Conservation (phyloP, 2,797 vertebrate species). For the Onychomys arenicola region DNA sequence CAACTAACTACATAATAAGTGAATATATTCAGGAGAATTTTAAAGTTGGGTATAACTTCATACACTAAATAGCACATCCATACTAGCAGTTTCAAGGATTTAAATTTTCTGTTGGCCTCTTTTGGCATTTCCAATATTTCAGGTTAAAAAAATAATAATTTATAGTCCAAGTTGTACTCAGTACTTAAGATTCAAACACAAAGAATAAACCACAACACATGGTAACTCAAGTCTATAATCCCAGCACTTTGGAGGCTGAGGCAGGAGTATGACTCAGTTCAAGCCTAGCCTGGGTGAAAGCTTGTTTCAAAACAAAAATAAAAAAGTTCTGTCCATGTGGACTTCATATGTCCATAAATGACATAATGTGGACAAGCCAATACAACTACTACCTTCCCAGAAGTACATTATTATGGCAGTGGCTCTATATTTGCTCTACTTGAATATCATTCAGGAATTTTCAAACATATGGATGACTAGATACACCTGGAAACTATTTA, state of each 20-base stretch:
- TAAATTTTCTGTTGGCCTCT: neutral
- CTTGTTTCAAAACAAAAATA: neutral
- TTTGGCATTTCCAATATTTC: neutral
- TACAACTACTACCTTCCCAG: neutral
- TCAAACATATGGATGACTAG: neutral
- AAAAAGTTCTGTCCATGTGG: neutral
- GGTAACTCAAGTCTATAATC: neutral
- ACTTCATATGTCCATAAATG: neutral
- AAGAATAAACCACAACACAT: neutral
- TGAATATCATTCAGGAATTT: neutral
- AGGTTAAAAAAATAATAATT: neutral
- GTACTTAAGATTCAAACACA: neutral
- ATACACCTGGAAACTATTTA: neutral
- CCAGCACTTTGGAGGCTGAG: neutral
- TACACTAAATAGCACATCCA: neutral
- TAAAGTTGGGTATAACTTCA: neutral
- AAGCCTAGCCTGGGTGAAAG: neutral
- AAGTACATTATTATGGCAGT: neutral
- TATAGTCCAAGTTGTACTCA: neutral
- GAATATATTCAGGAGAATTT: neutral
- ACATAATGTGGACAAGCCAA: neutral
- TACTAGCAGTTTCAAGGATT: neutral
- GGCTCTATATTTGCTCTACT: neutral
- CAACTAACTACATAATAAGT: neutral
- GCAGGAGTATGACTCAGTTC: neutral